Evolutionary conservation across 2,888 invertebrate genomes (phyloP).

Genomic region (Cheiracanthium punctorium): DNA sequence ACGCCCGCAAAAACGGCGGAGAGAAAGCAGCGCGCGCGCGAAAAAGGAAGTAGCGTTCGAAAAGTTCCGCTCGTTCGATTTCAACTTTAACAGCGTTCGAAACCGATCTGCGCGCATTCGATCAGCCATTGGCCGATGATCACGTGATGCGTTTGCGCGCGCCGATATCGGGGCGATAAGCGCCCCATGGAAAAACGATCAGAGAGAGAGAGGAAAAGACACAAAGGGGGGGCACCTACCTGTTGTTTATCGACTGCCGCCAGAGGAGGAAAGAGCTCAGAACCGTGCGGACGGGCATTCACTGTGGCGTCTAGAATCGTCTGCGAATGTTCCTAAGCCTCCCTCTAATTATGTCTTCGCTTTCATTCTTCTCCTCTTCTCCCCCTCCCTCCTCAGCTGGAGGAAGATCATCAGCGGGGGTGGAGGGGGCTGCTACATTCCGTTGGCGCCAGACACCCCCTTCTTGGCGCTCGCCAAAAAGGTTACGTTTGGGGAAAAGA

Average conservation of each 20-base stretch:
- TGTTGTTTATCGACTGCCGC: background rate
- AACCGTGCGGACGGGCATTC: background rate
- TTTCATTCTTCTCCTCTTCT: conserved; percentile 11
- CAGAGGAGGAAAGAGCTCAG: background rate
- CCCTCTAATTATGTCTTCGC: conserved; percentile 13
- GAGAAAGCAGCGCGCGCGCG: background rate
- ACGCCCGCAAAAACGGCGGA: background rate
- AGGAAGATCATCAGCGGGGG: background rate
- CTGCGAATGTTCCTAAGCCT: background rate
- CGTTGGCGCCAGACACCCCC: background rate
- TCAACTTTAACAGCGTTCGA: background rate
- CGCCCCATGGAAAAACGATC: conserved; percentile 6
- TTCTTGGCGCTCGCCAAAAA: conserved; percentile 6
- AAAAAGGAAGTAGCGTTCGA: background rate
- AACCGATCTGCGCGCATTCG: background rate
- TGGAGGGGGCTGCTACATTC: background rate
- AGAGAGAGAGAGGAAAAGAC: too few species aligned
- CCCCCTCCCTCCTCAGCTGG: background rate
- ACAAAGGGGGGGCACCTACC: conserved; percentile 5
- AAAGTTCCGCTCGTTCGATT: background rate
- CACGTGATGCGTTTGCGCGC: conserved; percentile 11
- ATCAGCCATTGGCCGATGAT: conserved; percentile 17
- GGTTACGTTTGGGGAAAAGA: conserved; percentile 1
- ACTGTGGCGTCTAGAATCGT: background rate
- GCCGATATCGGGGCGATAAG: conserved; percentile 6